Evolutionary conservation across 2,113 vertebrate genomes (phyloP), one percentile per base, ranked within the genome.

Genomic region (Hypanus sabinus): DNA sequence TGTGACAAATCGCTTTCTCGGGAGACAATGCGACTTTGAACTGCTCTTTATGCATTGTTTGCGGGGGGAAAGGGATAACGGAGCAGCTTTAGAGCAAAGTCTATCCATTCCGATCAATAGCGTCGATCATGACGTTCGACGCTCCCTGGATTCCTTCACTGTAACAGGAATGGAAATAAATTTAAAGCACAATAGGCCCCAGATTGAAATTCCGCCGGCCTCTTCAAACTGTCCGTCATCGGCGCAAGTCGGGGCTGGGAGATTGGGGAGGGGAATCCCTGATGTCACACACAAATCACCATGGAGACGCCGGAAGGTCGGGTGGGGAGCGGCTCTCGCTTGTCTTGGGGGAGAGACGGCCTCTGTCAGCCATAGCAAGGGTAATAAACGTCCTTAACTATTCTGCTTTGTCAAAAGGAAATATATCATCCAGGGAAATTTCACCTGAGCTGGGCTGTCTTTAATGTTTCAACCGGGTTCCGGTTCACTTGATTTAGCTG

Each of bases 121-220:
- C 85, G 60, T 33, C 62, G 60, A 68, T 30, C 85, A n/a, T 90
- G 85, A 90, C 85, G 85, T 65, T 62, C n/a, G 57, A 65, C n/a
- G 14, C 16, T 90, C 85, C 33, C 30, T n/a, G 85, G 30, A 90
- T 90, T 90, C 14, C 85, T 90, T n/a, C 57, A n/a, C 1, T 65
- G 5, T 30, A n/a, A 90, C 20, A 65, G n/a, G 33, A 18, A 33
- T n/a, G 85, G 85, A 90, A 20, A 90, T 90, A 90, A 90, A 68
- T 90, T 68, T 90, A 8, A 65, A 65, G 6, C 16, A 90, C 85
- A 90, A 65, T 65, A 68, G 85, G 2, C 14, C 14, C 14, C 30
- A 5, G n/a, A n/a, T 62, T 62, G 27, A 27, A 88, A 57, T 4
- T n/a, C 7, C 85, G n/a, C 27, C 1, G 7, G 10, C 6, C 85